Conservation (phyloP, 2,888 invertebrate species). For the Megalurothrips usitatus region DNA sequence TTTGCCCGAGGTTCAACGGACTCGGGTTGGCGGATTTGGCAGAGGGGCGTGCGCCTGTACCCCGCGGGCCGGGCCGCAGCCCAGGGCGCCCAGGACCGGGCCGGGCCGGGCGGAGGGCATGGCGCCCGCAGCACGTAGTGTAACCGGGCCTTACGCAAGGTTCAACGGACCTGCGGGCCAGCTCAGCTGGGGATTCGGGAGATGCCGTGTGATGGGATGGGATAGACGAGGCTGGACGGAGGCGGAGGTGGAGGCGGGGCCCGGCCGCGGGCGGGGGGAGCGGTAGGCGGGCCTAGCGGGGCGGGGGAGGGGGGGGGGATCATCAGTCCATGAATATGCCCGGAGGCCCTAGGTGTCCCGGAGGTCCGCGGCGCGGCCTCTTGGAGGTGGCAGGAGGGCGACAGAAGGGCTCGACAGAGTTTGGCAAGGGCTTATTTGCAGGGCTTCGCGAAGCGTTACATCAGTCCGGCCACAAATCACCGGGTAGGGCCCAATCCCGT, state of each 20-base stretch:
- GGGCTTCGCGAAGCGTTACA: conserved; percentile 6
- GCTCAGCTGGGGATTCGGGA: not conserved
- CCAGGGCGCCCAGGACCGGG: not conserved
- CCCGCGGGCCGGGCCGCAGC: not conserved
- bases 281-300: not conserved
- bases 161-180: not conserved
- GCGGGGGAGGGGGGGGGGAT: too few species aligned
- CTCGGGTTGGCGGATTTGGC: too few species aligned
- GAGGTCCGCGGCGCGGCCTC: too few species aligned
- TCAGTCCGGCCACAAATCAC: not conserved
- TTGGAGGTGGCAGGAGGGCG: too few species aligned
- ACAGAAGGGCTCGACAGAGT: not conserved
- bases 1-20: too few species aligned
- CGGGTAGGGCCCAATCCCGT: not conserved
- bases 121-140: not conserved
- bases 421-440: not conserved
- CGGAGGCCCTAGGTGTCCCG: too few species aligned
- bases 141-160: not conserved
- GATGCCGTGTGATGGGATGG: not conserved
- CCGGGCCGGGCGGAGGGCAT: not conserved
- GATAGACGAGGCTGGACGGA: not conserved
- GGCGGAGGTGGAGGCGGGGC: not conserved
- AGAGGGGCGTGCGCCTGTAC: not conserved
- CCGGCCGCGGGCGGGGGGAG: not conserved
- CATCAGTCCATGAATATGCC: too few species aligned